These are phyloP conservation scores for Tiphia femorata DNA, from an alignment of 2,888 invertebrate species.

Conservation along the genomic window DNA sequence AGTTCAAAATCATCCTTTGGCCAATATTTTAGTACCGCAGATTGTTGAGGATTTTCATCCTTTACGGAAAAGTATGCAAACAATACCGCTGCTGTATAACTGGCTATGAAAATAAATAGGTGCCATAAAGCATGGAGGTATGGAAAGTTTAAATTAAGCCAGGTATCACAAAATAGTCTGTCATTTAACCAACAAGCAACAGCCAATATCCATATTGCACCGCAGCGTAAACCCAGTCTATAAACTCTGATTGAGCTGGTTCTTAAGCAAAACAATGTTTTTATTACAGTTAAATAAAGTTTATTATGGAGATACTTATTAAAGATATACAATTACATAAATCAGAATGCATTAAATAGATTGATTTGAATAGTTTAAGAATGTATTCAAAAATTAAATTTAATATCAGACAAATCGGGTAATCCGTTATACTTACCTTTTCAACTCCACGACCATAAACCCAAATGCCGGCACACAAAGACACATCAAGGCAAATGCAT, in stretches of 20 bases:
- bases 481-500: slow-evolving; percentile 85
- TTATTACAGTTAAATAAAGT: slow-evolving; percentile 11
- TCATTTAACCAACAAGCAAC: slow-evolving; percentile 85
- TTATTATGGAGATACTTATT: slow-evolving; percentile 13
- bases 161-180: slow-evolving; percentile 83
- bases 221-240: slow-evolving; percentile 79
- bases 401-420: too few relatives aligned
- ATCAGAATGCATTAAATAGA: not conserved
- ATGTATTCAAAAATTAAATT: not conserved
- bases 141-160: slow-evolving; percentile 83
- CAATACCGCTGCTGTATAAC: slow-evolving; percentile 82
- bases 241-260: slow-evolving; percentile 77
- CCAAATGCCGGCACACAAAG: slow-evolving; percentile 79
- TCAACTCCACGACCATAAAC: slow-evolving; percentile 77
- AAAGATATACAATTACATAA: too few relatives aligned
- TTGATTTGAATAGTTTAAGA: not conserved
- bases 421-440: slow-evolving; percentile 71
- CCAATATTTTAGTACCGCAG: slow-evolving; percentile 81
- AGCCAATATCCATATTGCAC: slow-evolving; percentile 78
- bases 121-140: slow-evolving; percentile 90
- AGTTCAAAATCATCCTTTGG: slow-evolving; percentile 83
- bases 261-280: slow-evolving; percentile 56
- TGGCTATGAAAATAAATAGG: slow-evolving; percentile 83
- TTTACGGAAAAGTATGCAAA: slow-evolving; percentile 84
- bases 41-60: slow-evolving; percentile 79